phyloP scores from a whole-genome alignment of 2,113 vertebrate species.

The Cheirogaleus medius region DNA sequence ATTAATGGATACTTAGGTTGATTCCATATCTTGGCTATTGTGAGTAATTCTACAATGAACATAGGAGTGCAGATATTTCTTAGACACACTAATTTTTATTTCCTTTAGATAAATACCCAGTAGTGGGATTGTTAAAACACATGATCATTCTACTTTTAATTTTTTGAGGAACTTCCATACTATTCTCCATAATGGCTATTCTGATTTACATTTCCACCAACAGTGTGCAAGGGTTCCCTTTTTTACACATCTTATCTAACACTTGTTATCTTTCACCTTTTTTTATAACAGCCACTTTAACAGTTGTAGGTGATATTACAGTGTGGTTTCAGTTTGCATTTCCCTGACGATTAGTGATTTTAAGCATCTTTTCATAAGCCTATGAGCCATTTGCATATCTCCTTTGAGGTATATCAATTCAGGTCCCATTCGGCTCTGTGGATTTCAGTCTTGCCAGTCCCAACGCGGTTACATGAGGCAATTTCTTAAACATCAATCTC shows the following conservation, averaged over 20 bases:
- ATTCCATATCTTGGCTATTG: not conserved
- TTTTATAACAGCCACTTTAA: not conserved
- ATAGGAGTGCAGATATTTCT: not conserved
- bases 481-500: not conserved
- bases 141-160: not conserved
- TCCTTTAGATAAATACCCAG: not conserved
- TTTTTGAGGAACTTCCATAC: not conserved
- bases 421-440: not conserved
- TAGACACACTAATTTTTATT: not conserved
- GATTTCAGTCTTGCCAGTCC: not conserved
- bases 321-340: not conserved
- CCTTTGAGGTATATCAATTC: not conserved
- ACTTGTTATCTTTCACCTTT: not conserved
- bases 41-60: not conserved
- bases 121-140: too few species aligned
- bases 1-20: not conserved
- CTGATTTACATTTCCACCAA: not conserved
- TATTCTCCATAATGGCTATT: not conserved
- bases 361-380: not conserved
- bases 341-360: not conserved
- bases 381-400: not conserved
- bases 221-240: not conserved
- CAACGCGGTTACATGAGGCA: not conserved
- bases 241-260: not conserved
- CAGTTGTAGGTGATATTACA: not conserved